Percentiles rank a stretch among this genome's conserved stretches.
Conservation (phyloP, 2,888 invertebrate genomes). For the Cyclophora albipunctata region DNA sequence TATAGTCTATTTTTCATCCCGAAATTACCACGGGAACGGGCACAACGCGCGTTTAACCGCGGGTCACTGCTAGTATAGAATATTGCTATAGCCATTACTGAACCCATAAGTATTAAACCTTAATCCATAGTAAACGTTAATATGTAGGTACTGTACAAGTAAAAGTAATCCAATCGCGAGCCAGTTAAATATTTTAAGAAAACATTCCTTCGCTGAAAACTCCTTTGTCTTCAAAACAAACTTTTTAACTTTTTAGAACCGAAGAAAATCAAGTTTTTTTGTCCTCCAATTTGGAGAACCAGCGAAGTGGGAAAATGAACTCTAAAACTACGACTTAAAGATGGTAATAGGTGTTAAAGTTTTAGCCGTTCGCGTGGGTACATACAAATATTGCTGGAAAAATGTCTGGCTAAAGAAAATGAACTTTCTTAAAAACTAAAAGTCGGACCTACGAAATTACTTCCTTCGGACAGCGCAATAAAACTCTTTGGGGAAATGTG, state of each 20-base stretch:
- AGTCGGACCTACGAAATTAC: constrained; percentile 75
- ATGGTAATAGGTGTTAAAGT: neutral
- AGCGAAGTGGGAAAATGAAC: constrained; percentile 6
- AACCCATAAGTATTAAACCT: neutral
- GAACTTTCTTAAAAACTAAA: constrained; percentile 73
- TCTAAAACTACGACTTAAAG: constrained; percentile 9
- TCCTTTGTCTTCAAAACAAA: neutral
- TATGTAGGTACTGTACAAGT: neutral
- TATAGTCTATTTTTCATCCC: neutral
- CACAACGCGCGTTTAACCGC: too few relatives aligned
- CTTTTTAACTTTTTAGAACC: neutral
- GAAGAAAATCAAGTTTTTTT: neutral
- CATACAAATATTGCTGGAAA: constrained; percentile 40
- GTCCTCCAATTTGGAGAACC: neutral
- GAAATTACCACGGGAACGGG: neutral
- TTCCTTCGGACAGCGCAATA: constrained; percentile 71
- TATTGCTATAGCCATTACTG: neutral
- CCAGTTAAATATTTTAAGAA: too few relatives aligned
- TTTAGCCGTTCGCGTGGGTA: neutral
- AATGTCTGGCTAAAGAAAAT: constrained; percentile 60
- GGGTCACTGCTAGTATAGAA: neutral
- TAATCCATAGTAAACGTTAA: neutral
- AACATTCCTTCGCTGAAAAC: too few relatives aligned
- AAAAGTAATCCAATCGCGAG: too few relatives aligned
- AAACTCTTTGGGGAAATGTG: constrained; percentile 63